A percentile compares a stretch with the other conserved stretches of the same genome.
phyloP scores from a whole-genome alignment of 2,888 invertebrate genomes.

The Cephus spinipes region DNA sequence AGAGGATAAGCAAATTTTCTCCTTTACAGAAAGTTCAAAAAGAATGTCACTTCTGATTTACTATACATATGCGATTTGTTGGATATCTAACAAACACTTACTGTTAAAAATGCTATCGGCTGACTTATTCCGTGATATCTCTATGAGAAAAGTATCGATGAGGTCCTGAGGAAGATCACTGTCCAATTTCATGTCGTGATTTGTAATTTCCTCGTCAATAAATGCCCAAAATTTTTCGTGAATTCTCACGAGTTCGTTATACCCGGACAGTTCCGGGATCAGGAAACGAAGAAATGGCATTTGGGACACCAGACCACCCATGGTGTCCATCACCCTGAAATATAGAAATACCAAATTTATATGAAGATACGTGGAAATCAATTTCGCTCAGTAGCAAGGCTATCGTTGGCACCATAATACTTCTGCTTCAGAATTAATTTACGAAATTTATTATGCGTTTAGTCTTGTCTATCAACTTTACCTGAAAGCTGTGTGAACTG shows the following conservation, averaged over 20 bases:
- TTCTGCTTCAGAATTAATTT: neutral
- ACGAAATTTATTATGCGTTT: neutral
- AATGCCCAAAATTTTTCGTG: conserved; percentile 71
- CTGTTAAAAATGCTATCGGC: conserved; percentile 48
- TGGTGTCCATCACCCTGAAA: conserved; percentile 70
- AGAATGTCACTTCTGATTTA: neutral
- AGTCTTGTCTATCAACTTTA: conserved; percentile 19
- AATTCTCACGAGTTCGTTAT: conserved; percentile 69
- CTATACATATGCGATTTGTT: neutral
- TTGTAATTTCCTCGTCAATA: conserved; percentile 65
- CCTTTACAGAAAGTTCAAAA: conserved; percentile 40
- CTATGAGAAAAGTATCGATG: conserved; percentile 75
- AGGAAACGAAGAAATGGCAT: conserved; percentile 76
- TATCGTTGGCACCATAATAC: neutral
- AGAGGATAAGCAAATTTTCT: conserved; percentile 67
- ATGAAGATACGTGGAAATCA: neutral
- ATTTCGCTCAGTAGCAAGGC: neutral
- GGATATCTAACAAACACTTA: conserved; percentile 28
- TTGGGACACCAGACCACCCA: conserved; percentile 78
- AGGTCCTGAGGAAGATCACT: conserved; percentile 68
- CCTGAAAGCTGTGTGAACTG: conserved; percentile 74
- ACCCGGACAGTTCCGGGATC: conserved; percentile 75
- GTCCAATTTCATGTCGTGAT: conserved; percentile 44
- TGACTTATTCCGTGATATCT: conserved; percentile 67
- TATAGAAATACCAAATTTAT: neutral